Percentiles rank a stretch among this genome's conserved stretches.
Evolutionary conservation across 1,140 invertebrate species (phyloP).

Genomic region (Heliconius melpomene): DNA sequence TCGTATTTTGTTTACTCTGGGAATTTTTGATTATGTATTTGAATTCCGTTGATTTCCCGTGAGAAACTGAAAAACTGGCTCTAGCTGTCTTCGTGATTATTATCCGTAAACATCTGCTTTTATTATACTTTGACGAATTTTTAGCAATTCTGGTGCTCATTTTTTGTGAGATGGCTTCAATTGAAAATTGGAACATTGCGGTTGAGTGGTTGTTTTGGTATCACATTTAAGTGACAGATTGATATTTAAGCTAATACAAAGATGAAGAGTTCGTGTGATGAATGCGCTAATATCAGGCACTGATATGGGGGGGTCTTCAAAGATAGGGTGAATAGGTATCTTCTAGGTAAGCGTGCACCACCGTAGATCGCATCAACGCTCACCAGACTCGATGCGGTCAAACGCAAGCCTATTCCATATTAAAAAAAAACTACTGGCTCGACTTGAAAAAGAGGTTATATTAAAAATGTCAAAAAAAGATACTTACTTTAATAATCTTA

Average conservation of each 20-base stretch:
- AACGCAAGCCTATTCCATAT: too few species aligned
- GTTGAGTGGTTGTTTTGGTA: not conserved
- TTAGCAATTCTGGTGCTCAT: not conserved
- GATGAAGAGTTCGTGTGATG: too few species aligned
- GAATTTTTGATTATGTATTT: conserved; percentile 10
- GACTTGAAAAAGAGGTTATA: too few species aligned
- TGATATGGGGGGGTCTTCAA: too few species aligned
- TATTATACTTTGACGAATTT: conserved; percentile 6
- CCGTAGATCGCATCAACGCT: too few species aligned
- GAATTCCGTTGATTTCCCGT: conserved; percentile 9
- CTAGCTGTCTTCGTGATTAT: not conserved
- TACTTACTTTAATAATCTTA: conserved; percentile 88
- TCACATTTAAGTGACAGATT: not conserved
- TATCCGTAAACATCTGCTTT: not conserved
- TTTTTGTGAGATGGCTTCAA: not conserved
- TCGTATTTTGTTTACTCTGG: not conserved
- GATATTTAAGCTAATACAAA: not conserved
- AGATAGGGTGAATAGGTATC: too few species aligned
- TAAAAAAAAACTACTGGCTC: too few species aligned
- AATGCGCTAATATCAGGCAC: too few species aligned
- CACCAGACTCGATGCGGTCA: too few species aligned
- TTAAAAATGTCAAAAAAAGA: not conserved
- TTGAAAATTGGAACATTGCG: not conserved
- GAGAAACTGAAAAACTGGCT: not conserved
- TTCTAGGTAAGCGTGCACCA: too few species aligned